Percentiles rank a stretch among this genome's conserved stretches.
Evolutionary conservation across 2,888 invertebrate species (phyloP).

Genomic region (Phasia obesa): DNA sequence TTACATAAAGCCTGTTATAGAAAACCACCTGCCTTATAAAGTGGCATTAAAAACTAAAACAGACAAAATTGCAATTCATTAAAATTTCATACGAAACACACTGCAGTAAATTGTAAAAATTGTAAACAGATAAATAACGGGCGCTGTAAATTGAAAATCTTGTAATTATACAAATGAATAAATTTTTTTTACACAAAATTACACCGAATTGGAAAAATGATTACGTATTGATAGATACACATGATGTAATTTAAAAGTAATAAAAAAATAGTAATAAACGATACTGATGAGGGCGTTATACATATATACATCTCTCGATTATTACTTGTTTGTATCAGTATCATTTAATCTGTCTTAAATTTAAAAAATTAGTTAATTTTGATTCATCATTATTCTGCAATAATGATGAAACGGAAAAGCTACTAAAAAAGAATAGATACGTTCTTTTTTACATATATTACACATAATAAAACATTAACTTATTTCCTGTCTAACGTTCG

Average conservation of each 20-base stretch:
- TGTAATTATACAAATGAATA: slow-evolving; percentile 24
- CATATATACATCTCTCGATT: neutral
- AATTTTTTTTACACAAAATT: slow-evolving; percentile 28
- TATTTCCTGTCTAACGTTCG: no score
- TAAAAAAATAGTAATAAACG: neutral
- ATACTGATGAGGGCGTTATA: slow-evolving; percentile 32
- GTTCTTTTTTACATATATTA: no score
- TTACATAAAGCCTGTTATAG: slow-evolving; percentile 59
- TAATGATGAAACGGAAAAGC: neutral
- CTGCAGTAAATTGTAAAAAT: slow-evolving; percentile 32
- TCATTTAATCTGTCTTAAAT: slow-evolving; percentile 13
- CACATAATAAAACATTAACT: no score
- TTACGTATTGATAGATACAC: neutral
- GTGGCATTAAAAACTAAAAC: slow-evolving; percentile 31
- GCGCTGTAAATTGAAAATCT: slow-evolving; percentile 38
- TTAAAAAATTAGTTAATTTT: slow-evolving; percentile 6
- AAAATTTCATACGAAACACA: slow-evolving; percentile 27
- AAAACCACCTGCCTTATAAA: slow-evolving; percentile 66
- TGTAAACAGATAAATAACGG: neutral
- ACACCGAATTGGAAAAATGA: neutral
- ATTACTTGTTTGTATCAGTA: slow-evolving; percentile 3
- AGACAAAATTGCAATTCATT: slow-evolving; percentile 39
- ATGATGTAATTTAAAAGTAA: slow-evolving; percentile 42
- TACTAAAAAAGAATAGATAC: neutral
- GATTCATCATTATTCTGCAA: neutral